Evolutionary conservation across 2,113 vertebrate species (phyloP), one percentile per base, ranked within the genome.

Genomic region (Catagonus wagneri): DNA sequence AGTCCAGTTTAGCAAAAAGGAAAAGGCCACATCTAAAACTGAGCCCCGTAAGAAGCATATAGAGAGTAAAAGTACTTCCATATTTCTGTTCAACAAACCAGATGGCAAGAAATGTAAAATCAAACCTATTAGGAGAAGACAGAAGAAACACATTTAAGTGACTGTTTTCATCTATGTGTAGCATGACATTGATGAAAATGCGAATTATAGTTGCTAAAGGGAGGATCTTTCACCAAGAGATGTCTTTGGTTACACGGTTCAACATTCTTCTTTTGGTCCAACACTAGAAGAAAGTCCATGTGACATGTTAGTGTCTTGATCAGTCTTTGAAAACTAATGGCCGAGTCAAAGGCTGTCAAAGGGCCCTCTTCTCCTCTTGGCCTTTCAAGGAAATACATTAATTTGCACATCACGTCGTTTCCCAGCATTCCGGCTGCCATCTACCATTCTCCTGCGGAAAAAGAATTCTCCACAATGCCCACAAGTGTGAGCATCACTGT

Each of bases 131-230:
- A 97, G 1, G 20, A 95, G 84, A 84, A 96, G 95, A 96, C 97
- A 95, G 95, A 96, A 96, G 95, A 93, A 96, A 94, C 81, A 15
- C 95, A 96, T 96, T 94, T 75, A 85, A 92, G 88, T 78, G 84
- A 92, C 93, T 95, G 97, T 97, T 97, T 97, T 96, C 92, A 89
- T 96, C 95, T 87, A 56, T 16, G 78, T 39, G 92, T 75, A 78
- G 96, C 94, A 68, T 94, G 95, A 95, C 97, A 86, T 92, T 93
- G 97, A 98, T 94, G 96, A 97, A 97, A 97, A 98, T 96, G 83
- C 0, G 90, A 96, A 96, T 97, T 94, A 90, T 22, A 8, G 96
- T 96, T 19, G 20, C 90, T 83, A 72, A 96, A 90, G 95, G 92
- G 72, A 81, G 58, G 50, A 63, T 84, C 96, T 97, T 97, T 97